Evolutionary conservation across 2,888 invertebrate genomes (phyloP).

Genomic region (Halocaridina rubra): DNA sequence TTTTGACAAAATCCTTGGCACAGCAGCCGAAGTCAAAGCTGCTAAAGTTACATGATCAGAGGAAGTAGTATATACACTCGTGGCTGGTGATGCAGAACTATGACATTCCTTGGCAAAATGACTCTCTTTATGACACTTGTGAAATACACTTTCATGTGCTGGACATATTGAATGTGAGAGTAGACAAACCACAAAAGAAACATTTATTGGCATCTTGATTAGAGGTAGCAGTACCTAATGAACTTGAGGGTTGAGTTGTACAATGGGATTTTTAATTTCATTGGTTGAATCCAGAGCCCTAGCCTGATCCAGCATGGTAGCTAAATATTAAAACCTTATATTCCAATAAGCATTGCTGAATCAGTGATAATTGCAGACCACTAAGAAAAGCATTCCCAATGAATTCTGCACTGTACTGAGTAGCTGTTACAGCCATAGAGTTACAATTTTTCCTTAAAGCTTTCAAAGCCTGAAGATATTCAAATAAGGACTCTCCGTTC

Average conservation of each 20-base stretch:
- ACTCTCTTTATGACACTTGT: not conserved
- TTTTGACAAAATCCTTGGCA: not conserved
- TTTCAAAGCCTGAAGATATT: slow-evolving; percentile 29
- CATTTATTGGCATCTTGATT: not conserved
- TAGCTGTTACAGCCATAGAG: slow-evolving; percentile 10
- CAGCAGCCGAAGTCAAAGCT: not conserved
- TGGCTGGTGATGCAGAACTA: not conserved
- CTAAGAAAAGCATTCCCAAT: slow-evolving; percentile 39
- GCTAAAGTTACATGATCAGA: not conserved
- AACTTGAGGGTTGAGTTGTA: not conserved
- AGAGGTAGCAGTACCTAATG: not conserved
- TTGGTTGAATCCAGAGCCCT: not conserved
- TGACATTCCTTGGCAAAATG: not conserved
- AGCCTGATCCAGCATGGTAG: slow-evolving; percentile 9
- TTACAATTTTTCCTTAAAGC: slow-evolving; percentile 14
- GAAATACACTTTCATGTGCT: slow-evolving; percentile 2
- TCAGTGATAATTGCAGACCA: slow-evolving; percentile 2
- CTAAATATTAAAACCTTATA: slow-evolving; percentile 6
- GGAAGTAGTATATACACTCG: not conserved
- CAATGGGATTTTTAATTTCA: not conserved
- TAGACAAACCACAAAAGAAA: slow-evolving; percentile 16
- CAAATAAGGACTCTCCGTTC: slow-evolving; percentile 31
- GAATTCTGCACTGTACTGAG: slow-evolving; percentile 17
- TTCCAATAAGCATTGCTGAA: slow-evolving; percentile 25
- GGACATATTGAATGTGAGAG: not conserved